Percentiles rank a stretch among this genome's conserved stretches.
These are phyloP conservation scores for Cephalopholis sonnerati DNA, from an alignment of 2,113 vertebrate species.

Conservation along the genomic window DNA sequence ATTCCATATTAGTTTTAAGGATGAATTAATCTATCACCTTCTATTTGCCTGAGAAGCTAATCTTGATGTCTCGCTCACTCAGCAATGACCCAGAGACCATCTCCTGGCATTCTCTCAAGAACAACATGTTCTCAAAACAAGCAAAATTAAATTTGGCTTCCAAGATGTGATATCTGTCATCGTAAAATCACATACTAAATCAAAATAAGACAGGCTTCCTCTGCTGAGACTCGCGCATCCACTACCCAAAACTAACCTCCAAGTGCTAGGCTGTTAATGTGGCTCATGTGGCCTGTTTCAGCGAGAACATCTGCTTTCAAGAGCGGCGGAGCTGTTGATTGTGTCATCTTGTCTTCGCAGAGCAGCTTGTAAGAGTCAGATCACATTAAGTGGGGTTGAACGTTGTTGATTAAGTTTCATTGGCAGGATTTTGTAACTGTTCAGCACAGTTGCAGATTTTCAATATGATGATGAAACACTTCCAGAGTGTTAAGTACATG, in stretches of 20 bases:
- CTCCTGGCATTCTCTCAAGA: slow-evolving; percentile 7
- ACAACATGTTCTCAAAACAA: slow-evolving; percentile 35
- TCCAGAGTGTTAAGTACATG: slow-evolving; percentile 20
- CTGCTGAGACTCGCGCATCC: not conserved
- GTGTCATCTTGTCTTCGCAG: slow-evolving; percentile 45
- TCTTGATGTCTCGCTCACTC: not conserved
- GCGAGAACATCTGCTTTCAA: slow-evolving; percentile 63
- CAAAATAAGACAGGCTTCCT: slow-evolving; percentile 1
- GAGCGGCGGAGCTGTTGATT: slow-evolving; percentile 26
- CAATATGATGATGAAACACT: slow-evolving; percentile 13
- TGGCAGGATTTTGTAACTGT: slow-evolving; percentile 38
- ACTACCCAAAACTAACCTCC: slow-evolving; percentile 20
- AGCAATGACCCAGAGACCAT: not conserved
- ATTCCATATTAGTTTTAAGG: not conserved
- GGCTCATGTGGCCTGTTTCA: slow-evolving; percentile 37
- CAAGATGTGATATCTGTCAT: slow-evolving; percentile 9
- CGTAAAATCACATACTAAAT: not conserved
- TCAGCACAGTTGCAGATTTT: slow-evolving; percentile 22
- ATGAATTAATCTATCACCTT: not conserved
- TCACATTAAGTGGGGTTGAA: not conserved
- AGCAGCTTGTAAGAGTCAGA: slow-evolving; percentile 44
- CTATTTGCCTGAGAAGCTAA: not conserved
- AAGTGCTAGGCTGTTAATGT: slow-evolving; percentile 22
- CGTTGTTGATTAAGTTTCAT: not conserved
- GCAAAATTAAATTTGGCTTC: not conserved